These are phyloP conservation scores for Antigone vipio DNA, from an alignment of 2,113 vertebrate species.

Conservation along the genomic window DNA sequence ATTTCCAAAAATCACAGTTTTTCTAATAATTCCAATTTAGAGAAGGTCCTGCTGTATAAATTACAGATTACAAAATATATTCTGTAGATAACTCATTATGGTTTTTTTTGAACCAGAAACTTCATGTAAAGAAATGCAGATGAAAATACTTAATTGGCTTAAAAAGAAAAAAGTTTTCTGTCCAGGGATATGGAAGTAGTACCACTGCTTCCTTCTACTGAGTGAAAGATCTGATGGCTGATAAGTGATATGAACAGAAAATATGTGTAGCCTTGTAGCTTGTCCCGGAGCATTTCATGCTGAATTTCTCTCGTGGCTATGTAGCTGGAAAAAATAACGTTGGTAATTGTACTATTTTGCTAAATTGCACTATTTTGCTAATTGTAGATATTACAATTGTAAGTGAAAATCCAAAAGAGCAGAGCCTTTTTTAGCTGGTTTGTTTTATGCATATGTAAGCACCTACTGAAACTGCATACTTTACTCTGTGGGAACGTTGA, in stretches of 20 bases:
- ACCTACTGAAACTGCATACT: not conserved
- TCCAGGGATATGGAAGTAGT: not conserved
- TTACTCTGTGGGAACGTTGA: not conserved
- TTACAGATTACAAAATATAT: not conserved
- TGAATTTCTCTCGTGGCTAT: not conserved
- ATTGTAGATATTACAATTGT: not conserved
- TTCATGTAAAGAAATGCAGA: not conserved
- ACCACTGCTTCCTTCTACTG: not conserved
- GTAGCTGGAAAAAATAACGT: not conserved
- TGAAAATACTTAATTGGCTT: not conserved
- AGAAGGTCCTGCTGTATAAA: not conserved
- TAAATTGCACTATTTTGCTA: not conserved
- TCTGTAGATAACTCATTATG: not conserved
- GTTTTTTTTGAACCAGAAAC: not conserved
- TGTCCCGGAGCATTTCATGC: not conserved
- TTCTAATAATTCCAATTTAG: not conserved
- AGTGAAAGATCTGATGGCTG: not conserved
- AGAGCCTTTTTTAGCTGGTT: not conserved
- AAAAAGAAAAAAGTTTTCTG: not conserved
- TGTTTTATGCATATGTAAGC: not conserved
- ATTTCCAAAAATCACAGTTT: not conserved
- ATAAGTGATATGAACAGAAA: not conserved
- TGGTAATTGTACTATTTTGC: not conserved
- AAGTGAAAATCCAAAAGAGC: not conserved
- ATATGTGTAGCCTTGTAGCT: not conserved